Conservation (phyloP, 1,140 invertebrate species). For the Metaphire vulgaris region DNA sequence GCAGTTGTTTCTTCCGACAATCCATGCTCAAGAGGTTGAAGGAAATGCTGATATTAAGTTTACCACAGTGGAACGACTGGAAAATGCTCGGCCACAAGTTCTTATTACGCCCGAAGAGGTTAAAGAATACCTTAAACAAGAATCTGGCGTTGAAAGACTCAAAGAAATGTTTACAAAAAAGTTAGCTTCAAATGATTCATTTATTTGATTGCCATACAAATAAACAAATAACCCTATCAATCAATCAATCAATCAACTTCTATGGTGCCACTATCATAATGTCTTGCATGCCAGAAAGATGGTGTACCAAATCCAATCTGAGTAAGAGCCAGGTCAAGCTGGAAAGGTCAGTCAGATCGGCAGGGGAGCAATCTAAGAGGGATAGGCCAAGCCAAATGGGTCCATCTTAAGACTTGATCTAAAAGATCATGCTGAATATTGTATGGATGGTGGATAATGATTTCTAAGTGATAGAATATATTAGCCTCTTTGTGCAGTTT, state of each 20-base stretch:
- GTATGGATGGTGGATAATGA: too few species aligned
- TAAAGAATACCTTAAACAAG: not conserved
- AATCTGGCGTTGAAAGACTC: not conserved
- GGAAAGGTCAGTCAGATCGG: too few species aligned
- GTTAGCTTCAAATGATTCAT: not conserved
- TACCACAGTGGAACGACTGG: not conserved
- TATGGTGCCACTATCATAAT: not conserved
- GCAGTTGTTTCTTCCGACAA: not conserved
- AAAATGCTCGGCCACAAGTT: not conserved
- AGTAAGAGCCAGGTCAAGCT: not conserved
- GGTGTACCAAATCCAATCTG: not conserved
- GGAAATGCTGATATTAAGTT: not conserved
- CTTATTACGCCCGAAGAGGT: not conserved
- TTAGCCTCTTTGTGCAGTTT: too few species aligned
- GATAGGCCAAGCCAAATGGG: too few species aligned
- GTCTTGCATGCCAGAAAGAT: not conserved
- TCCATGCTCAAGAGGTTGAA: not conserved
- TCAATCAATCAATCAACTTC: not conserved
- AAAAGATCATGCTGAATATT: too few species aligned
- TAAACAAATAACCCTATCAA: not conserved
- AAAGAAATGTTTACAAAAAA: conserved; percentile 6
- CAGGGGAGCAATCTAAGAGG: too few species aligned
- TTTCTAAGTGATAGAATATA: too few species aligned
- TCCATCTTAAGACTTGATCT: too few species aligned
- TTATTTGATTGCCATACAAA: not conserved